Conservation (phyloP, 2,797 vertebrate species). For the Eremophila alpestris region DNA sequence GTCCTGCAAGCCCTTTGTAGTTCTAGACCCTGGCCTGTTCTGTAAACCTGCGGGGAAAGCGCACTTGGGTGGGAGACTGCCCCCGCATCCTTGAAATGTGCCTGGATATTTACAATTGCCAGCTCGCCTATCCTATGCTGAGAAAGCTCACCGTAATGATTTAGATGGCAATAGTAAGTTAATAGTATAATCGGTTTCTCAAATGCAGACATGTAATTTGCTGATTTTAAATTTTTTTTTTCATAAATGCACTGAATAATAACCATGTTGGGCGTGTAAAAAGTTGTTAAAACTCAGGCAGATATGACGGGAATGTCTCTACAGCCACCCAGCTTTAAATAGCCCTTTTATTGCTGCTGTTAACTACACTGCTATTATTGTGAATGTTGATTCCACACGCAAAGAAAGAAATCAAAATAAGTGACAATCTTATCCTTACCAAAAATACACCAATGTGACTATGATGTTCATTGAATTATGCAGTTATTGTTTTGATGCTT, state of each 20-base stretch:
- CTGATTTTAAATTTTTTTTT: background rate
- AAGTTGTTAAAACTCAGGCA: constrained; percentile 3
- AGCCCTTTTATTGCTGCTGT: background rate
- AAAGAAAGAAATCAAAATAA: background rate
- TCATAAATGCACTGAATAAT: background rate
- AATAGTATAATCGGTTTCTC: background rate
- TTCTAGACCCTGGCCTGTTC: background rate
- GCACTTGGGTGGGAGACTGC: too few relatives aligned
- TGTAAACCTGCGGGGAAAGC: background rate
- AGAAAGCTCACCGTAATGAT: background rate
- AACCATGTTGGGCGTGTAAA: background rate
- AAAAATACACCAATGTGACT: background rate
- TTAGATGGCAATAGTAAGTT: background rate
- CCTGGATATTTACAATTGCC: background rate
- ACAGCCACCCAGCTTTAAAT: background rate
- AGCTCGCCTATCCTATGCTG: background rate
- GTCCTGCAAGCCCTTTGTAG: background rate
- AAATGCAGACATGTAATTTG: background rate
- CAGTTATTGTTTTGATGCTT: background rate
- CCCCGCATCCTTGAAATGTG: background rate
- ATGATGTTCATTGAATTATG: background rate
- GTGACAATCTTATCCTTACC: background rate
- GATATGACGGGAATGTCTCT: background rate
- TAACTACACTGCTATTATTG: background rate
- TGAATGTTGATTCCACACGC: background rate